Evolutionary conservation across 2,113 vertebrate species (phyloP).

Genomic region (Oncorhynchus gorbuscha): DNA sequence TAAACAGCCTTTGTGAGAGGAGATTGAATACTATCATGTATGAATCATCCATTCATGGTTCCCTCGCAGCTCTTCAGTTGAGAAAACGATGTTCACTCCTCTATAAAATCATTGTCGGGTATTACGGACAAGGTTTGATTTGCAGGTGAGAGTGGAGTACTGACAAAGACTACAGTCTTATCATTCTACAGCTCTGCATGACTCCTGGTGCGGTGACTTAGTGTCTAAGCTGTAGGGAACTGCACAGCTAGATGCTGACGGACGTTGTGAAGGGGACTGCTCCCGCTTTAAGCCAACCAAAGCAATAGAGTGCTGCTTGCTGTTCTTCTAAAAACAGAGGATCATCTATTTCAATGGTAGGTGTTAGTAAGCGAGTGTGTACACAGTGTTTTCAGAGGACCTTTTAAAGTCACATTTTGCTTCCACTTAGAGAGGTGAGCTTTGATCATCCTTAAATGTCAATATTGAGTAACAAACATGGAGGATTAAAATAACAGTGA

Average conservation of each 20-base stretch:
- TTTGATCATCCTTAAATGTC: constrained; percentile 67
- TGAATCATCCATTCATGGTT: background rate
- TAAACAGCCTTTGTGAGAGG: background rate
- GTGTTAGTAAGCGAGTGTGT: constrained; percentile 4
- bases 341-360: background rate
- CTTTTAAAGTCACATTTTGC: constrained; percentile 57
- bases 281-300: background rate
- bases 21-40: background rate
- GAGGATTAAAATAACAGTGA: constrained; percentile 51
- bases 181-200: background rate
- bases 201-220: background rate
- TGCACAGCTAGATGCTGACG: background rate
- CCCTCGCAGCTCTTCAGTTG: background rate
- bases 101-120: background rate
- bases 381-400: constrained; percentile 28
- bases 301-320: background rate
- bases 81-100: background rate
- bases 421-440: constrained; percentile 53
- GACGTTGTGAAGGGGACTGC: background rate
- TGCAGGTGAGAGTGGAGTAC: background rate
- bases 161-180: background rate
- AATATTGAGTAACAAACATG: constrained; percentile 54
- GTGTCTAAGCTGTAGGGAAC: background rate
- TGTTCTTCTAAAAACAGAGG: background rate
- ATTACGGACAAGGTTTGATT: background rate